A percentile compares a stretch with the other conserved stretches of the same genome.
Conservation (phyloP, 2,888 invertebrate genomes). For the Nemoura dubitans region DNA sequence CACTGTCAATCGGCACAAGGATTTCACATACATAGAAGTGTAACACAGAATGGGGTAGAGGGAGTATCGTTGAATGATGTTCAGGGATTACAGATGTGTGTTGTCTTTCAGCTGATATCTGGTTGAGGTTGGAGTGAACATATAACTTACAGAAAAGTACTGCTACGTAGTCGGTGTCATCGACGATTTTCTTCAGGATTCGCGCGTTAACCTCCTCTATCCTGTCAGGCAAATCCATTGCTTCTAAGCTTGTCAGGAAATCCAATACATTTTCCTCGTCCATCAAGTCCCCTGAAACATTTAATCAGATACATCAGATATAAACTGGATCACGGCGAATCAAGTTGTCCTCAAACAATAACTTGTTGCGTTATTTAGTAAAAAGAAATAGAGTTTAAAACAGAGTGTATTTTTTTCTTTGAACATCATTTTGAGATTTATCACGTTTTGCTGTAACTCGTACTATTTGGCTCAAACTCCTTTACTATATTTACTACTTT, state of each 20-base stretch:
- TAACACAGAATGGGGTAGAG: background rate
- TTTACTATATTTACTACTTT: conserved; percentile 24
- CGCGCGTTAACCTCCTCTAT: conserved; percentile 95
- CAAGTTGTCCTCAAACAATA: background rate
- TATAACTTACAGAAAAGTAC: conserved; percentile 90
- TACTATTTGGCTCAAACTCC: conserved; percentile 15
- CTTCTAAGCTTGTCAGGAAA: conserved; percentile 92
- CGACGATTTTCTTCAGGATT: conserved; percentile 88
- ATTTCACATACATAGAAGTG: background rate
- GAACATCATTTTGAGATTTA: background rate
- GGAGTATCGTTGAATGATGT: background rate
- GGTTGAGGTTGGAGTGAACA: no score
- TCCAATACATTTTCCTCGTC: conserved; percentile 93
- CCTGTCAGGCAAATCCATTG: conserved; percentile 93
- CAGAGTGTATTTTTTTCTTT: background rate
- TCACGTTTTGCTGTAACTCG: background rate
- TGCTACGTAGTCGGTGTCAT: conserved; percentile 90
- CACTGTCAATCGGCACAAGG: conserved; percentile 36
- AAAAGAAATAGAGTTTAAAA: background rate
- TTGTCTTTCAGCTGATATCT: no score
- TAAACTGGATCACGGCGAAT: background rate
- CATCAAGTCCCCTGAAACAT: conserved; percentile 85
- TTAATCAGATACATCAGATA: conserved; percentile 43
- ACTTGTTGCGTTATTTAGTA: background rate
- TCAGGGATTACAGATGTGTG: background rate